Evolutionary conservation across 2,797 vertebrate genomes (phyloP).

Genomic region (Apogon hyalosoma): DNA sequence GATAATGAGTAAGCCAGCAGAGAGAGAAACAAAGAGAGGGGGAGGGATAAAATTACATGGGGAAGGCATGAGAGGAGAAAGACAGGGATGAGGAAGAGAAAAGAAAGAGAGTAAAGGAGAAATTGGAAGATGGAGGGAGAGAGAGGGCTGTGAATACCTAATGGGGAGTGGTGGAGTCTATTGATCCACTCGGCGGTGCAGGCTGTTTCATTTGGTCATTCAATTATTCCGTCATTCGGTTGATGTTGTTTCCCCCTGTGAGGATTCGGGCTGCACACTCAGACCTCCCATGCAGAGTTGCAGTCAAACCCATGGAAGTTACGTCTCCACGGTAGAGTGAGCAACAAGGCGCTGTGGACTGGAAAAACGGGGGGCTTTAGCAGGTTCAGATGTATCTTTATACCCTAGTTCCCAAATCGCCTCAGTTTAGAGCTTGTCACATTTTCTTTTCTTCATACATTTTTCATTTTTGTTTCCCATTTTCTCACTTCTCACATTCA

Average conservation of each 20-base stretch:
- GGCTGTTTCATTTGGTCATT: slow-evolving; percentile 77
- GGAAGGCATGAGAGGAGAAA: not conserved
- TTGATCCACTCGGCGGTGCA: slow-evolving; percentile 68
- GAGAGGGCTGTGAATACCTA: slow-evolving; percentile 48
- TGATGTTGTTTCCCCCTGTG: slow-evolving; percentile 71
- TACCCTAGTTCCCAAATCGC: slow-evolving; percentile 45
- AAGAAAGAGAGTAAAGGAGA: slow-evolving; percentile 26
- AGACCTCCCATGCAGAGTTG: slow-evolving; percentile 46
- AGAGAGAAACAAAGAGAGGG: not conserved
- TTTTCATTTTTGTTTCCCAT: slow-evolving; percentile 56
- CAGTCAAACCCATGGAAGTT: slow-evolving; percentile 49
- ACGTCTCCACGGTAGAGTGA: slow-evolving; percentile 38
- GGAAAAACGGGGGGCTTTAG: slow-evolving; percentile 58
- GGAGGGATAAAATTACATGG: not conserved
- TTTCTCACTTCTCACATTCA: slow-evolving; percentile 32
- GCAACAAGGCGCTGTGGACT: slow-evolving; percentile 21
- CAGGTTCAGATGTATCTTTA: slow-evolving; percentile 48
- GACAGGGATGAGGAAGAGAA: slow-evolving; percentile 1
- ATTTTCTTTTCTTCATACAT: slow-evolving; percentile 57
- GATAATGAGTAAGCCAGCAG: not conserved
- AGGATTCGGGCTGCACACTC: slow-evolving; percentile 36
- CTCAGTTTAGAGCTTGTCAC: slow-evolving; percentile 67
- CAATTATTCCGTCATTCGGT: slow-evolving; percentile 78
- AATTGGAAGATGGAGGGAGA: slow-evolving; percentile 38
- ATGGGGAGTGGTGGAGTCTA: slow-evolving; percentile 64